Evolutionary conservation across 2,888 invertebrate genomes (phyloP).

Genomic region (Lepas anatifera): DNA sequence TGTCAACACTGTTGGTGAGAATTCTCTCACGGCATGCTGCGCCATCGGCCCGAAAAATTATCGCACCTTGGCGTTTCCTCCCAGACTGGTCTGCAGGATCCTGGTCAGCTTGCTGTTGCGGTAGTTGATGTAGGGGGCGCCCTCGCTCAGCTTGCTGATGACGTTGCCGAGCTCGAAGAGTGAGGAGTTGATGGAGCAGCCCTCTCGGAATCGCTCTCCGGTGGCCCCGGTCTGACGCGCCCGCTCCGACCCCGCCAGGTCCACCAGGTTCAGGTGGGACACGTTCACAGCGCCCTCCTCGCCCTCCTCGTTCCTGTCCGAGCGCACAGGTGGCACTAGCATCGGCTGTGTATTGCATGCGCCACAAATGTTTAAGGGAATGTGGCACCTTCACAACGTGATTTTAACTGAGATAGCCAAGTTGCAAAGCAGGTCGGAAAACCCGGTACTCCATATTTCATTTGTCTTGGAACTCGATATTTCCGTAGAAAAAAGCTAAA

Average conservation of each 20-base stretch:
- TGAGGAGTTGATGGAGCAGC: constrained; percentile 62
- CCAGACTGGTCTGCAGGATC: constrained; percentile 68
- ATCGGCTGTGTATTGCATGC: too few species aligned
- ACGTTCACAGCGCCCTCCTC: constrained; percentile 52
- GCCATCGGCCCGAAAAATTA: too few species aligned
- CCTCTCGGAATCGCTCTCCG: constrained; percentile 57
- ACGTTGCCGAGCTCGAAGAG: constrained; percentile 62
- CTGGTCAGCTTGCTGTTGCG: constrained; percentile 77
- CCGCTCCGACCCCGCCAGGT: constrained; percentile 78
- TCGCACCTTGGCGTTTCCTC: constrained; percentile 59
- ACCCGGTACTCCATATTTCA: too few species aligned
- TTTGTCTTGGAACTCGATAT: constrained; percentile 40
- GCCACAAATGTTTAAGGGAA: too few species aligned
- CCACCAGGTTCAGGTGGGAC: constrained; percentile 74
- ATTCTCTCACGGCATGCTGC: too few species aligned
- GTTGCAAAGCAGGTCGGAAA: too few species aligned
- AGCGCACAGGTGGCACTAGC: too few species aligned
- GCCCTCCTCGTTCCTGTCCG: constrained; percentile 35
- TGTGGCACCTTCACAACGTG: too few species aligned
- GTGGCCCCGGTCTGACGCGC: constrained; percentile 63
- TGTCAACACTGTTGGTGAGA: too few species aligned
- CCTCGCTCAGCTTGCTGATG: constrained; percentile 65
- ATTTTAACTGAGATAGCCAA: too few species aligned
- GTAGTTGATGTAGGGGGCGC: constrained; percentile 44
- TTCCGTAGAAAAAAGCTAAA: constrained; percentile 15